Percentiles rank a stretch among this genome's conserved stretches.
phyloP scores from a whole-genome alignment of 1,140 invertebrate species.

The Cotesia typhae region DNA sequence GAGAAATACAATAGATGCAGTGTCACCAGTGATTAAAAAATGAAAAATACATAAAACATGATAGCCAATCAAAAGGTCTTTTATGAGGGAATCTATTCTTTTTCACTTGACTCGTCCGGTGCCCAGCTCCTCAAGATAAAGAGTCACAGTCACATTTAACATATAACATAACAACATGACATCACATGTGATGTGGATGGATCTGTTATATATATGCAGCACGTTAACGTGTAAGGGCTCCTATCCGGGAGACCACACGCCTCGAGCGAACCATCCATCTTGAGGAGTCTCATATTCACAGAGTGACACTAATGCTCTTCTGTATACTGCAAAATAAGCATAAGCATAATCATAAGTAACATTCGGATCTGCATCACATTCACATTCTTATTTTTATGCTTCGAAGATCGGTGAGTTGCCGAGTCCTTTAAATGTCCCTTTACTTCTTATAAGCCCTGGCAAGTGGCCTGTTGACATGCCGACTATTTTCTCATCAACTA shows the following conservation, averaged over 20 bases:
- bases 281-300: slow-evolving; percentile 53
- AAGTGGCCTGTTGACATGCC: slow-evolving; percentile 24
- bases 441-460: not conserved
- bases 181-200: too few species aligned
- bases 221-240: too few species aligned
- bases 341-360: too few species aligned
- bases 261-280: slow-evolving; percentile 56
- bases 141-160: too few species aligned
- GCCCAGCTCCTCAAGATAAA: too few species aligned
- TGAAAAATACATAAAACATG: slow-evolving; percentile 26
- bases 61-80: slow-evolving; percentile 39
- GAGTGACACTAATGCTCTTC: slow-evolving; percentile 56
- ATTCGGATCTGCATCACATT: slow-evolving; percentile 10
- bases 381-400: slow-evolving; percentile 14
- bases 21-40: slow-evolving; percentile 31
- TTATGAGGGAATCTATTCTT: slow-evolving; percentile 21
- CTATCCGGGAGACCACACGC: slow-evolving; percentile 56
- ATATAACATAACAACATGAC: not conserved
- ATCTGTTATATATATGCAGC: too few species aligned
- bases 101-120: slow-evolving; percentile 12
- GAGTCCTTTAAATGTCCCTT: slow-evolving; percentile 36
- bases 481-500: slow-evolving; percentile 16
- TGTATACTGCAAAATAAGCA: not conserved
- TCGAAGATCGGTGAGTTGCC: not conserved
- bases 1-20: too few species aligned